phyloP scores from a whole-genome alignment of 2,888 invertebrate genomes.

The Argynnis bischoffii region DNA sequence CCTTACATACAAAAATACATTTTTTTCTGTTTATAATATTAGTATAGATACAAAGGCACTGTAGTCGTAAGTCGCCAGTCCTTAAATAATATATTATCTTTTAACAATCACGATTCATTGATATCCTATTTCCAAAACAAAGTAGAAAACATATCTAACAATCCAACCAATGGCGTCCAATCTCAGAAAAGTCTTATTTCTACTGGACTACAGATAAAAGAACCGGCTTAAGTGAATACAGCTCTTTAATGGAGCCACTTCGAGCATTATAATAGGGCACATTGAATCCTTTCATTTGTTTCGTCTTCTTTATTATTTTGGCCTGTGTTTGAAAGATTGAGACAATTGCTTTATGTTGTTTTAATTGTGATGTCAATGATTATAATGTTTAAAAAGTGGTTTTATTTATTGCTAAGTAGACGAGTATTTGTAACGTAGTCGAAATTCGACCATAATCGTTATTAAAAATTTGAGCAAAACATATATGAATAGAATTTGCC shows the following conservation, averaged over 20 bases:
- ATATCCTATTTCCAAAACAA: slow-evolving; percentile 1
- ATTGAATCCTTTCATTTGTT: slow-evolving; percentile 23
- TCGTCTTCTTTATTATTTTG: slow-evolving; percentile 6
- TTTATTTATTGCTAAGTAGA: no score
- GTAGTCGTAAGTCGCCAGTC: no score
- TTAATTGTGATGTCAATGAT: background rate
- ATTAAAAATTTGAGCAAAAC: no score
- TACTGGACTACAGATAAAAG: slow-evolving; percentile 25
- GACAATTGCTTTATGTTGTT: slow-evolving; percentile 4
- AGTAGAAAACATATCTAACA: background rate
- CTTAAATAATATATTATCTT: no score
- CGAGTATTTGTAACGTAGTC: no score
- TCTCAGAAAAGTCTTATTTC: slow-evolving; percentile 6
- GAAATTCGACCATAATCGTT: no score
- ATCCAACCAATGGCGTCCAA: slow-evolving; percentile 9
- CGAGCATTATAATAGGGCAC: slow-evolving; percentile 17
- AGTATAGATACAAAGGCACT: no score
- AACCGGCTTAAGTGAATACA: slow-evolving; percentile 29
- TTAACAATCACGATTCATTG: background rate
- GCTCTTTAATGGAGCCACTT: slow-evolving; percentile 27
- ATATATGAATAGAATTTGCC: no score
- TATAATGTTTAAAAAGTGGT: no score
- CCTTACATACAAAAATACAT: no score
- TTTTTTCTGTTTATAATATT: no score
- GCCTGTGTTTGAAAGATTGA: slow-evolving; percentile 3